Evolutionary conservation across 2,888 invertebrate species (phyloP).

Genomic region (Ornithoptera alexandrae): DNA sequence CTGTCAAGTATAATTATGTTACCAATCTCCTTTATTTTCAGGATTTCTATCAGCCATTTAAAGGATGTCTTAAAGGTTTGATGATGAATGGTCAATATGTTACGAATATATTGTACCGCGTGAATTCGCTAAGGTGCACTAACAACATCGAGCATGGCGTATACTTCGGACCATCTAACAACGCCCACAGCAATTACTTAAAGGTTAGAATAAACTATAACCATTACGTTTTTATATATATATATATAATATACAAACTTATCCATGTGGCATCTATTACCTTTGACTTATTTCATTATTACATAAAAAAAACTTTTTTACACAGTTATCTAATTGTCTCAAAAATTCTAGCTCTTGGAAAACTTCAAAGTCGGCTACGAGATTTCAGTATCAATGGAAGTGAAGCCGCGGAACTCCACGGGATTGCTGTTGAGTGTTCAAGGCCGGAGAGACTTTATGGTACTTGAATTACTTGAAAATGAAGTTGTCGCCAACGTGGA

Average conservation of each 20-base stretch:
- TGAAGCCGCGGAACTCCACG: constrained; percentile 90
- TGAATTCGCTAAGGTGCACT: constrained; percentile 88
- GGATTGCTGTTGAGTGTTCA: constrained; percentile 94
- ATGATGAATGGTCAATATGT: constrained; percentile 84
- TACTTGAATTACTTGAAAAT: constrained; percentile 93
- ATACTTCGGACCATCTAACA: constrained; percentile 87
- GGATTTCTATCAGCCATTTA: constrained; percentile 85
- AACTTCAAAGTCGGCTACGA: constrained; percentile 89
- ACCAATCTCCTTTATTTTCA: constrained; percentile 45
- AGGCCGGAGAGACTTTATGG: constrained; percentile 89
- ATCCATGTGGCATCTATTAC: too few species aligned
- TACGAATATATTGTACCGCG: constrained; percentile 77
- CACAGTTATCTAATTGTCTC: background rate
- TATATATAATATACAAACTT: too few species aligned
- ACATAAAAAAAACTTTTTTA: too few species aligned
- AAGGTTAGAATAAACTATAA: constrained; percentile 70
- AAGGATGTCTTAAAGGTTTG: constrained; percentile 91
- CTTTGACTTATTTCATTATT: too few species aligned
- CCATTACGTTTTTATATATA: too few species aligned
- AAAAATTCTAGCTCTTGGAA: constrained; percentile 75
- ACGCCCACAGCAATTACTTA: constrained; percentile 82
- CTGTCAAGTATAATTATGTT: background rate
- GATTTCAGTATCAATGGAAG: constrained; percentile 89
- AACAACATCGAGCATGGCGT: constrained; percentile 88
- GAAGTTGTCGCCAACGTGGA: constrained; percentile 90